A percentile compares a stretch with the other conserved stretches of the same genome.
Evolutionary conservation across 2,113 vertebrate genomes (phyloP).

Genomic region (Chionis minor): DNA sequence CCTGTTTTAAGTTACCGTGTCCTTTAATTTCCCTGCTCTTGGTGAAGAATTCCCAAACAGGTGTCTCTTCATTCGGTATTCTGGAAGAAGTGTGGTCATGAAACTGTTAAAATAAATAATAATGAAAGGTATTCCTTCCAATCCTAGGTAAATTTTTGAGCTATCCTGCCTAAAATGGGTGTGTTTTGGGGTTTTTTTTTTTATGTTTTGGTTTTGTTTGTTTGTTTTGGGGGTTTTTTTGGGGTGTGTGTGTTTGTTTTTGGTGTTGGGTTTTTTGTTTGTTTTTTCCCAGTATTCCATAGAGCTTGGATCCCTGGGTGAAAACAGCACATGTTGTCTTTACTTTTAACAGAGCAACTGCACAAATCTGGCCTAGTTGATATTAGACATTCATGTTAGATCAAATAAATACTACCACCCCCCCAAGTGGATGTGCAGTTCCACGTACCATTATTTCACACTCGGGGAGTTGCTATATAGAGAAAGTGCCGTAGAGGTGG

Average conservation of each 20-base stretch:
- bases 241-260: background rate
- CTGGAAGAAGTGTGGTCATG: background rate
- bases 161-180: background rate
- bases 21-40: background rate
- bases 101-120: no score
- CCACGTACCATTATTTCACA: background rate
- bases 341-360: background rate
- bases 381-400: background rate
- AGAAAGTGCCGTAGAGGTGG: background rate
- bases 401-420: background rate
- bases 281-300: accelerated
- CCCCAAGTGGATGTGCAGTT: background rate
- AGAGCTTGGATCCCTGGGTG: background rate
- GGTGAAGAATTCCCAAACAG: background rate
- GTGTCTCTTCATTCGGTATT: background rate
- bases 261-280: background rate
- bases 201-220: background rate
- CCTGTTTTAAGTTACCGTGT: background rate
- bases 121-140: background rate
- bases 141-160: background rate
- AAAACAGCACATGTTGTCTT: background rate
- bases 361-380: background rate
- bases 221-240: background rate
- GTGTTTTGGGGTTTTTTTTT: background rate
- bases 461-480: background rate